Evolutionary conservation across 2,888 invertebrate species (phyloP).

Genomic region (Plebejus argus): DNA sequence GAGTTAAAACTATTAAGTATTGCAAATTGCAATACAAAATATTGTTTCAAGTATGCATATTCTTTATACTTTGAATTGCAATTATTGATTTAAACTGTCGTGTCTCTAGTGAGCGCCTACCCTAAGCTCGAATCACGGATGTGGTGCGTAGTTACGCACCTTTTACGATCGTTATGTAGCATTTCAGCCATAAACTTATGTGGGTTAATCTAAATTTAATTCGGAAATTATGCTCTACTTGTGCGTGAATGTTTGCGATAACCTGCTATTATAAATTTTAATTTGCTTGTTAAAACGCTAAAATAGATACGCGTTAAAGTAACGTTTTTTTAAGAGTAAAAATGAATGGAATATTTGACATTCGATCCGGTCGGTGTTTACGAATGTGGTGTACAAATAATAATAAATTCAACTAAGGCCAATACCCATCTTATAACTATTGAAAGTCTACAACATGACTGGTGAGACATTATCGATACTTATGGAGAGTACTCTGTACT

Average conservation of each 20-base stretch:
- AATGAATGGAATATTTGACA: not conserved
- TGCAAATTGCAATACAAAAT: not conserved
- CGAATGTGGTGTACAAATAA: not conserved
- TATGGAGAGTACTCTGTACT: too few species aligned
- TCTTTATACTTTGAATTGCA: not conserved
- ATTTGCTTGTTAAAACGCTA: not conserved
- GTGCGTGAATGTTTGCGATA: not conserved
- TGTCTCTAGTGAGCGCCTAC: not conserved
- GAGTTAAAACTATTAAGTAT: too few species aligned
- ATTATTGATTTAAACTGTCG: too few species aligned
- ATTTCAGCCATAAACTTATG: constrained; percentile 42
- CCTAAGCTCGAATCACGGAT: constrained; percentile 35
- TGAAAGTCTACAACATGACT: too few species aligned
- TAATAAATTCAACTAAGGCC: not conserved
- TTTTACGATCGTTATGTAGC: constrained; percentile 52
- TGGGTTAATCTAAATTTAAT: constrained; percentile 41
- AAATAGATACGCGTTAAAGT: too few species aligned
- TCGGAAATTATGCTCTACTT: constrained; percentile 35
- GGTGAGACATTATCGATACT: too few species aligned
- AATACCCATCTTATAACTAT: not conserved
- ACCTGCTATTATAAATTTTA: not conserved
- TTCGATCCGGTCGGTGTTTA: not conserved
- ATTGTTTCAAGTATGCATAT: not conserved
- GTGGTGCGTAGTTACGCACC: constrained; percentile 45
- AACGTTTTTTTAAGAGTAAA: too few species aligned